These are phyloP conservation scores for Psittacara wagleri DNA, from an alignment of 2,113 vertebrate genomes.

Conservation along the genomic window DNA sequence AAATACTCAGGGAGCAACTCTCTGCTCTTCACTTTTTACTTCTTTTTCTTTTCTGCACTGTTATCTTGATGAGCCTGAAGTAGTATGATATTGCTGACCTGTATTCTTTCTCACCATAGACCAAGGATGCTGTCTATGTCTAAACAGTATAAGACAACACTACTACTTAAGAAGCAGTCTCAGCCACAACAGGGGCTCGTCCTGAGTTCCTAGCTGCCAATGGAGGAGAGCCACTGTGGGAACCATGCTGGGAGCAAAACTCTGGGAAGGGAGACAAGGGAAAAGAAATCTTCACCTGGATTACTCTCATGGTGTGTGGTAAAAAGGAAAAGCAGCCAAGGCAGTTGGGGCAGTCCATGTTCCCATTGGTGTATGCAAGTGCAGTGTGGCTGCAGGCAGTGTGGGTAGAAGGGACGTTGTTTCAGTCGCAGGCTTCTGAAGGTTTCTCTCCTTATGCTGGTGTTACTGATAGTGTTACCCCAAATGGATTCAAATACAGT, in stretches of 20 bases:
- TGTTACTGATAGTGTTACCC: not conserved
- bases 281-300: not conserved
- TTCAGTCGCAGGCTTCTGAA: not conserved
- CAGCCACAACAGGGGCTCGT: not conserved
- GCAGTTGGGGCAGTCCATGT: not conserved
- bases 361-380: rapidly evolving
- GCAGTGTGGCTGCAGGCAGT: not conserved
- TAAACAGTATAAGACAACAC: not conserved
- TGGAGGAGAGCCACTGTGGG: not conserved
- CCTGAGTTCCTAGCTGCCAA: rapidly evolving
- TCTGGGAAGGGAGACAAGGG: not conserved
- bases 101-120: not conserved
- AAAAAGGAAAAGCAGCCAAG: not conserved
- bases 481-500: not conserved
- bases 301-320: not conserved
- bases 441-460: not conserved
- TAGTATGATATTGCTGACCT: not conserved
- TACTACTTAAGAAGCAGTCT: not conserved
- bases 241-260: rapidly evolving
- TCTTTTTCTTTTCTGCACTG: not conserved
- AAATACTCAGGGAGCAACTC: not conserved
- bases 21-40: not conserved
- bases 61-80: not conserved
- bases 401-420: not conserved
- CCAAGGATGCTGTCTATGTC: not conserved